A percentile compares a stretch with the other conserved stretches of the same genome.
Evolutionary conservation across 2,797 vertebrate genomes (phyloP).

Genomic region (Neosalanx taihuensis): DNA sequence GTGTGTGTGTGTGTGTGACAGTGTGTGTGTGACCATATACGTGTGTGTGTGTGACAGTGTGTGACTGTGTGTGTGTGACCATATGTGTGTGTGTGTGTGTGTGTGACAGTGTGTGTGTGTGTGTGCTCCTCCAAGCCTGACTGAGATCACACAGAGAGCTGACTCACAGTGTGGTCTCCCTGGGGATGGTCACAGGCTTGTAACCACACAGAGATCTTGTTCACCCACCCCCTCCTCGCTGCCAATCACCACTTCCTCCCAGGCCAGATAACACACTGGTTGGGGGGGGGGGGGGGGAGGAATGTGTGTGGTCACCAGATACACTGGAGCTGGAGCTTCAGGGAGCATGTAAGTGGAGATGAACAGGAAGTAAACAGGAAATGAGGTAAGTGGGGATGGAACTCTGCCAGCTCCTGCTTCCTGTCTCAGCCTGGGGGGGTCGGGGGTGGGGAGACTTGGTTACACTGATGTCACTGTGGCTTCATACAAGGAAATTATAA

Average conservation of each 20-base stretch:
- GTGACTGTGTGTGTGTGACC: not conserved
- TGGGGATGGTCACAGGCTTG: conserved; percentile 20
- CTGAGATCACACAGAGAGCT: not conserved
- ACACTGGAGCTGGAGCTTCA: not conserved
- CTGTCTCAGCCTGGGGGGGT: not conserved
- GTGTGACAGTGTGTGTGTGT: not conserved
- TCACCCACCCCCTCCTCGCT: too few species aligned
- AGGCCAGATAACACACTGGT: not conserved
- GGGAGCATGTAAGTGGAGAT: not conserved
- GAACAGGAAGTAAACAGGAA: conserved; percentile 1
- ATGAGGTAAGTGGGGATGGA: not conserved
- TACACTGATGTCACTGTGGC: not conserved
- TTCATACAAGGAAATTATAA: not conserved
- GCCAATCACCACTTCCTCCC: not conserved
- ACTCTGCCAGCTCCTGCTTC: not conserved
- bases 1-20: not conserved
- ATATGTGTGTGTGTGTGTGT: conserved; percentile 7
- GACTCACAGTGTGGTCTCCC: conserved; percentile 32
- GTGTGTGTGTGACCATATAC: not conserved
- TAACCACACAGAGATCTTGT: not conserved
- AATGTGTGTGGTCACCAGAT: not conserved
- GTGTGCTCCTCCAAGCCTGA: conserved; percentile 25
- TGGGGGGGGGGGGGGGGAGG: not conserved
- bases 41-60: not conserved
- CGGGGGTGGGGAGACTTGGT: not conserved